Percentiles rank a stretch among this genome's conserved stretches.
These are phyloP conservation scores for Ganaspis brasiliensis DNA, from an alignment of 2,888 invertebrate genomes.

Conservation along the genomic window DNA sequence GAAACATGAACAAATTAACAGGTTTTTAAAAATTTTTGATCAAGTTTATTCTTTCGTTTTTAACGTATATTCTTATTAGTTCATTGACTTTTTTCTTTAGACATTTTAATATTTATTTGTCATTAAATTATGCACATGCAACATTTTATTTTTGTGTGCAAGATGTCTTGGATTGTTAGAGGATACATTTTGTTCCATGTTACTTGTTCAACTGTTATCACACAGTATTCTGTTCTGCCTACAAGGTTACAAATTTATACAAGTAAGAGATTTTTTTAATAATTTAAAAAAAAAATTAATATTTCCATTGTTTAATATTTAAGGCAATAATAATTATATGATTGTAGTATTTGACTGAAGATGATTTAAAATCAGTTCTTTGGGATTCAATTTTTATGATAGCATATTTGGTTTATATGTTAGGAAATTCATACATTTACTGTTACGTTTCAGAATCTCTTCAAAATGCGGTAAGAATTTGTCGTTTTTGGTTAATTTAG, in stretches of 20 bases:
- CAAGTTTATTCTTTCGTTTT: too few species aligned
- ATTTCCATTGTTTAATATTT: neutral
- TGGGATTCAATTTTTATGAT: conserved; percentile 4
- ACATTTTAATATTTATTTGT: too few species aligned
- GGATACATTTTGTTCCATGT: neutral
- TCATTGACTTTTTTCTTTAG: too few species aligned
- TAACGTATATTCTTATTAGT: too few species aligned
- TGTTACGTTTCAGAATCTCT: conserved; percentile 57
- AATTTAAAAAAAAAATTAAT: neutral
- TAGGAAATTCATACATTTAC: conserved; percentile 50
- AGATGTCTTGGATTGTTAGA: neutral
- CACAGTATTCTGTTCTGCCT: neutral
- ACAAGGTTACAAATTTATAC: neutral
- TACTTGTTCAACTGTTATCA: neutral
- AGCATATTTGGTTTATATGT: neutral
- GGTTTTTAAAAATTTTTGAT: neutral
- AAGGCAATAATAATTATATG: too few species aligned
- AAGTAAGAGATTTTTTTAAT: neutral
- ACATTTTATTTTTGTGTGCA: neutral
- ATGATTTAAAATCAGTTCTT: neutral
- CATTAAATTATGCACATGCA: neutral
- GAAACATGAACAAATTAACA: neutral
- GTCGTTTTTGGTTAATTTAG: too few species aligned
- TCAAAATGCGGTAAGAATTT: conserved; percentile 6
- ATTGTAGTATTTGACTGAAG: neutral